Percentiles rank a stretch among this genome's conserved stretches.
phyloP scores from a whole-genome alignment of 1,140 invertebrate species.

The Drosophila grimshawi region DNA sequence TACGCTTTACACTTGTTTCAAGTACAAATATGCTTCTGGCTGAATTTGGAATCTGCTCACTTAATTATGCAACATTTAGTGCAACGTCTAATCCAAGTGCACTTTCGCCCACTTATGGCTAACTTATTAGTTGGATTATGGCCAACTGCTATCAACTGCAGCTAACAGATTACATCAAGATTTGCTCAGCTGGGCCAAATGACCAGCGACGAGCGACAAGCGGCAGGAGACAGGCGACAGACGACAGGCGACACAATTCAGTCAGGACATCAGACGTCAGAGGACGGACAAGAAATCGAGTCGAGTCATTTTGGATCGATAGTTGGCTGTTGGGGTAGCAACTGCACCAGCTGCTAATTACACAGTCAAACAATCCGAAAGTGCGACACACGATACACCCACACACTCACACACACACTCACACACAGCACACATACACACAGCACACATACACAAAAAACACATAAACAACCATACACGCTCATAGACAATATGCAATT shows the following conservation, averaged over 20 bases:
- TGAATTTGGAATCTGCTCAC: too few relatives aligned
- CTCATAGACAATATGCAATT: conserved; percentile 14
- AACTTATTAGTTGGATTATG: conserved; percentile 43
- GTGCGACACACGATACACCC: conserved; percentile 1
- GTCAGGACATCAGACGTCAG: background rate
- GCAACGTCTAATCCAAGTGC: background rate
- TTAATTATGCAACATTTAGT: too few relatives aligned
- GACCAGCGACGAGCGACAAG: background rate
- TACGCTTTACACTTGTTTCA: background rate
- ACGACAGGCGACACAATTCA: background rate
- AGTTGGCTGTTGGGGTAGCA: conserved; percentile 4
- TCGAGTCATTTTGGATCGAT: conserved; percentile 37
- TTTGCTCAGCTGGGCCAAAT: background rate
- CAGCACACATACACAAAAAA: background rate
- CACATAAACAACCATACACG: background rate
- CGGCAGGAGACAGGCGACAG: too few relatives aligned
- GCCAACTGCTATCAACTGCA: conserved; percentile 33
- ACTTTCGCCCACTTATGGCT: conserved; percentile 13
- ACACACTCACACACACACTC: background rate
- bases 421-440: background rate
- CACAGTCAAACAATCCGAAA: conserved; percentile 21
- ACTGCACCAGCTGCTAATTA: conserved; percentile 28
- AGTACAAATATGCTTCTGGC: background rate
- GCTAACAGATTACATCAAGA: conserved; percentile 6
- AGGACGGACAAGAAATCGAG: conserved; percentile 16